Conservation (phyloP, 2,888 invertebrate species). For the Leistus spinibarbis region DNA sequence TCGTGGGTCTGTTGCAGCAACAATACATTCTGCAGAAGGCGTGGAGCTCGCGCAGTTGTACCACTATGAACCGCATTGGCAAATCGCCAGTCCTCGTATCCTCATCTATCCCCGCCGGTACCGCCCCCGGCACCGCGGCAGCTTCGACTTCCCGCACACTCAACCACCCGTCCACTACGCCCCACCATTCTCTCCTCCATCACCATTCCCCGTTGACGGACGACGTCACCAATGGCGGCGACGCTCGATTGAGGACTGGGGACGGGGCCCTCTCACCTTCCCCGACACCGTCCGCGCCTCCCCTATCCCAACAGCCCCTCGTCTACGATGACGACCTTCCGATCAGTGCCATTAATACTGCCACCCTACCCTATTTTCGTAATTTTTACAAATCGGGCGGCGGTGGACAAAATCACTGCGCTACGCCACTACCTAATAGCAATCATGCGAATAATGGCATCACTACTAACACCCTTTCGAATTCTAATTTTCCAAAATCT, state of each 20-base stretch:
- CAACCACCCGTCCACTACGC: conserved; percentile 23
- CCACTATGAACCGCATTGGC: conserved; percentile 57
- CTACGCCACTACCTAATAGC: conserved; percentile 4
- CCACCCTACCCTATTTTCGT: conserved; percentile 59
- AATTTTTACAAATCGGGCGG: conserved; percentile 54
- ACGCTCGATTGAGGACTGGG: conserved; percentile 36
- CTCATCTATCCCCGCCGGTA: conserved; percentile 38
- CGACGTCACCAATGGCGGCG: conserved; percentile 23
- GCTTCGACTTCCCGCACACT: conserved; percentile 55
- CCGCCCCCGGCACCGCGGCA: conserved; percentile 51
- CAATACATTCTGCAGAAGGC: conserved; percentile 57
- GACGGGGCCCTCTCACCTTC: conserved; percentile 51
- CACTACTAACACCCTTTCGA: conserved; percentile 50
- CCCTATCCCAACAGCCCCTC: conserved; percentile 23
- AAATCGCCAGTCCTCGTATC: conserved; percentile 52
- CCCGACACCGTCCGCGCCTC: conserved; percentile 27
- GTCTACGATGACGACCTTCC: conserved; percentile 39
- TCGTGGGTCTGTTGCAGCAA: conserved; percentile 50
- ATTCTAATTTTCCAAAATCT: conserved; percentile 66
- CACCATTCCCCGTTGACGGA: conserved; percentile 41
- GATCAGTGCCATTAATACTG: conserved; percentile 55
- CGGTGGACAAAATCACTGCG: conserved; percentile 18
- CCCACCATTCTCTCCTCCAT: too few relatives aligned
- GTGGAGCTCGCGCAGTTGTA: conserved; percentile 61
- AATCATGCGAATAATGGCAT: conserved; percentile 46